Conservation (phyloP, 23 tunicate genomes). For the Ciona savignyi region DNA sequence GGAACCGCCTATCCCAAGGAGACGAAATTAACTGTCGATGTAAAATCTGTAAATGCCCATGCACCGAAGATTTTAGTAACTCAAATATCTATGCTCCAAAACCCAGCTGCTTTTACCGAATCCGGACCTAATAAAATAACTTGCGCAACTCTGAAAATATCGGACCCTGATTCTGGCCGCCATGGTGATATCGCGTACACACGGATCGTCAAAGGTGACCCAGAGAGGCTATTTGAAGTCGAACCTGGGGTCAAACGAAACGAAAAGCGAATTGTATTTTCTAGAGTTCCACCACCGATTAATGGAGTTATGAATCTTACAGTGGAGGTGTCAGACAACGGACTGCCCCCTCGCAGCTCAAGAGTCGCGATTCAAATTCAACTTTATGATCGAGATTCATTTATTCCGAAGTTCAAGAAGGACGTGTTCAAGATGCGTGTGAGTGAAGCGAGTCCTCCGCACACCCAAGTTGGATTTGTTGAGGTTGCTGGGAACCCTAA, state of each 20-base stretch:
- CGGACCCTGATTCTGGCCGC: conserved; percentile 32
- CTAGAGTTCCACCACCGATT: conserved; percentile 6
- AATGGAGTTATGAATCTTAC: conserved; percentile 20
- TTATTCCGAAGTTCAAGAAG: conserved; percentile 22
- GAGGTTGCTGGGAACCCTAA: conserved; percentile 10
- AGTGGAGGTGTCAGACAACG: conserved; percentile 34
- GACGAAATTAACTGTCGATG: conserved; percentile 35
- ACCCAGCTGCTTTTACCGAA: conserved; percentile 1
- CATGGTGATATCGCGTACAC: conserved; percentile 23
- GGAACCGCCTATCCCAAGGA: conserved; percentile 33
- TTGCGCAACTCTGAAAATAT: conserved; percentile 22
- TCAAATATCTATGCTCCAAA: background rate
- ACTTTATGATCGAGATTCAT: conserved; percentile 7
- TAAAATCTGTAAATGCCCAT: conserved; percentile 27
- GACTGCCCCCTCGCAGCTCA: conserved; percentile 24
- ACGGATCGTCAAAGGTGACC: conserved; percentile 20
- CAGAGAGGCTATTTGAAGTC: conserved; percentile 4
- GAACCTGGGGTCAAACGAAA: conserved; percentile 7
- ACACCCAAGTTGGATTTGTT: conserved; percentile 37
- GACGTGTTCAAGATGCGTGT: background rate
- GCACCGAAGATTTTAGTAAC: conserved; percentile 22
- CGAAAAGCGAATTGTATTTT: conserved; percentile 20
- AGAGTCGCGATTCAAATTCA: conserved; percentile 7
- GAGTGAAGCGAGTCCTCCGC: conserved; percentile 42
- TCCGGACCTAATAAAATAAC: background rate